Base-by-base conservation (phyloP, 1,140 invertebrate genomes). In the Formica exsecta region DNA sequence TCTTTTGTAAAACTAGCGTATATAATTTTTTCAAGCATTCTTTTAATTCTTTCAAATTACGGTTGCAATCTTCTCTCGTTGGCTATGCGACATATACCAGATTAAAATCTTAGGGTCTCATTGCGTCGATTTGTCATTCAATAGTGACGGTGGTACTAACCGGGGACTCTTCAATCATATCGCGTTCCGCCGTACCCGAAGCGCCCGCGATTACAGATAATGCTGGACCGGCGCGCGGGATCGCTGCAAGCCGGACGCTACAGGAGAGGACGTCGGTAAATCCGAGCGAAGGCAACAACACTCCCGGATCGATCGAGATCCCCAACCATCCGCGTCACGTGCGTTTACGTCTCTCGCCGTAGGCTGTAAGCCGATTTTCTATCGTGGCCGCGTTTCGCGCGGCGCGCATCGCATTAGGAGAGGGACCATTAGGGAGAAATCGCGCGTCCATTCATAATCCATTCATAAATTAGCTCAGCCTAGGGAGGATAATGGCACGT, bases 391-490 rank as follows among this genome's bases (percentile, higher is more conserved):
- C 66, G 57, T 81, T 48, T 44, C 62, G 64, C 62, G 75, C 61
- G 62, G 71, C 61, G 36, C 51, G 51, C 70, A 54, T 54, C 16
- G 36, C 36, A 75, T 81, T 29, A 57, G 71, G 75, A 29, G 66
- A 41, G 75, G 36, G 66, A 25, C 36, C 51, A 44, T 68, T 84
- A 76, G 16, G 57, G 57, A 61, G 77, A 9, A 57, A 61, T 51
- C 48, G 48, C 71, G 51, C 76, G 66, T 79, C 66, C 89, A 86
- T 90, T 91, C 89, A 88, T 91, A 91, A 91, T 90, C 89, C 89
- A 90, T 91, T 91, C 89, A 91, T 91, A 91, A 91, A 91, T 90
- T 91, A 91, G 51, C 84, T 83, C 59, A 32, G 36, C 13, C 88
- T 29, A 8, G 57, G 61, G 64, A 66, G 89, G 79, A 90, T 91